Percentiles rank a stretch among this genome's conserved stretches.
Evolutionary conservation across 2,113 vertebrate genomes (phyloP).

Genomic region (Ctenodactylus gundi): DNA sequence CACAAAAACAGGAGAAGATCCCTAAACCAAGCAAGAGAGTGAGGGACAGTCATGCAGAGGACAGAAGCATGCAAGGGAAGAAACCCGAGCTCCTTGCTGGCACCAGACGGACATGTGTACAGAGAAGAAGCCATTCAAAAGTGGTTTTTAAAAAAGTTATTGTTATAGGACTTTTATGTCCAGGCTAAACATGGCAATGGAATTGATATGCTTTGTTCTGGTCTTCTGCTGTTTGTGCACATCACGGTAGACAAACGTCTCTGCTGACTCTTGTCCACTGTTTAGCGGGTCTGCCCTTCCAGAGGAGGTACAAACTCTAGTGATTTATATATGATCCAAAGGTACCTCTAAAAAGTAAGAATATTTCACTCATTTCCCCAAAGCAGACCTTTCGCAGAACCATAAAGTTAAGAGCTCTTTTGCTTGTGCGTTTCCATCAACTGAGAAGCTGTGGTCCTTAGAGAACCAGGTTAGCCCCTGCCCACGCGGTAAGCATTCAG

Average conservation of each 20-base stretch:
- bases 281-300: not conserved
- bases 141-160: not conserved
- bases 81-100: not conserved
- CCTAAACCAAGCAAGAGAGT: not conserved
- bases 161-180: not conserved
- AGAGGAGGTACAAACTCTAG: not conserved
- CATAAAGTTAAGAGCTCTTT: not conserved
- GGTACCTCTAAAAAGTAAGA: not conserved
- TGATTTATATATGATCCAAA: conserved; percentile 14
- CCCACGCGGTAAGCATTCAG: not conserved
- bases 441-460: not conserved
- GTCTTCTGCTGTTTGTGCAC: no score
- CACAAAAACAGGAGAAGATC: not conserved
- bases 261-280: not conserved
- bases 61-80: not conserved
- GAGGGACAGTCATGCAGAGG: not conserved
- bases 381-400: not conserved
- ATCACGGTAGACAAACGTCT: not conserved
- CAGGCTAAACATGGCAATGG: not conserved
- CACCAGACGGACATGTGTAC: no score
- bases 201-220: not conserved
- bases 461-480: not conserved
- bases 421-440: not conserved
- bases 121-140: no score
- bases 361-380: not conserved